Evolutionary conservation across 2,113 vertebrate genomes (phyloP), one percentile per base, ranked within the genome.

Genomic region (Sisor rabdophorus): DNA sequence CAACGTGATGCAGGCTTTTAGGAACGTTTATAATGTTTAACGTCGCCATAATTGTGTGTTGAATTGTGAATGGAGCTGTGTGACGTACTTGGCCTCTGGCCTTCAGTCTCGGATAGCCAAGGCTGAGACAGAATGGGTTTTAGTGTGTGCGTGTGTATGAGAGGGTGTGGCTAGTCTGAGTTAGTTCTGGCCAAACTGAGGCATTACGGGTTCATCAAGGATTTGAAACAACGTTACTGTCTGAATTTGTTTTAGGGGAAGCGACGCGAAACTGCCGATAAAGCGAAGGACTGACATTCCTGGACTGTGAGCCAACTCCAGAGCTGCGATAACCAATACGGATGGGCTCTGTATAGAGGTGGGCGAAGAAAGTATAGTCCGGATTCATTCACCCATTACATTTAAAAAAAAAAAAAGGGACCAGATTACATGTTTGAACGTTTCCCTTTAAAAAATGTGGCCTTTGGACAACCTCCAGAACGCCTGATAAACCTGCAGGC

Each of bases 281-380:
- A 73, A 82, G 80, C 75, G 69, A 68, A 78, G 58, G 69, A 28
- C 50, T 15, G 60, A 73, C 24, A 68, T 74, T 73, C 73, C 56
- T 56, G 48, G 12, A 12, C 15, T 2, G 15, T 54, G 2, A 76
- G 80, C 83, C 83, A 80, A 32, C 36, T 58, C 8, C 26, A 60
- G 75, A 81, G 76, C 78, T 85, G 82, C 60, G 70, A 53, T 72
- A 73, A 73, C 36, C 30, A 63, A 59, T 15, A 11, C 48, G 56
- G 55, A 54, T 50, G 55, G 59, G 53, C 22, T 80, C 24, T 32
- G 58, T n/a, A 56, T 12, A 56, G 36, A 56, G n/a, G 11, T 63
- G 9, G 22, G 10, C 52, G 60, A 64, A 16, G 13, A 28, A 40
- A 15, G 12, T 20, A n/a, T 12, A 53, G 73, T 63, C 32, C 3